These are phyloP conservation scores for Maniola hyperantus DNA, from an alignment of 2,888 invertebrate species.

Conservation along the genomic window DNA sequence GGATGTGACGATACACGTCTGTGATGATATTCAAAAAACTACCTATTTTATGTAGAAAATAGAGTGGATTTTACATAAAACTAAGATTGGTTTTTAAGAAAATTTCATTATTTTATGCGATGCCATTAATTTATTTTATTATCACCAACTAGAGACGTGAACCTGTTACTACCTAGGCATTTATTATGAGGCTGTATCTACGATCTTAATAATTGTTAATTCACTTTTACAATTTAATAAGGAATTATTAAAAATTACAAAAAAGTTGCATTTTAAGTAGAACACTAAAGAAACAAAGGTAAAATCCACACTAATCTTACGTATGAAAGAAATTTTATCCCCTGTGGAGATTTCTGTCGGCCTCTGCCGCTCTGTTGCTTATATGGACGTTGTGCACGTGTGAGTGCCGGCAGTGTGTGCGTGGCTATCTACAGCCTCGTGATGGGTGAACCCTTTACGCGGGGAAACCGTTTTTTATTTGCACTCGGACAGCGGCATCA, in stretches of 20 bases:
- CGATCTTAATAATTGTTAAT: background rate
- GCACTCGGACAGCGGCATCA: slow-evolving; percentile 82
- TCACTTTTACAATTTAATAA: background rate
- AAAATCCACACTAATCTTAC: slow-evolving; percentile 63
- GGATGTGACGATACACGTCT: slow-evolving; percentile 65
- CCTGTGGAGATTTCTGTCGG: slow-evolving; percentile 76
- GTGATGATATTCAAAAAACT: slow-evolving; percentile 47
- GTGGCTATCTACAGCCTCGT: slow-evolving; percentile 68
- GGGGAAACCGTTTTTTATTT: slow-evolving; percentile 82
- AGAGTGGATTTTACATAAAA: slow-evolving; percentile 12
- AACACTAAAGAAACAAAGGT: background rate
- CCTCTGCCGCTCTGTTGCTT: slow-evolving; percentile 64
- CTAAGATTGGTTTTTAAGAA: background rate
- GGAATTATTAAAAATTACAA: background rate
- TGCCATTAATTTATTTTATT: slow-evolving; percentile 15
- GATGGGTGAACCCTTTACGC: slow-evolving; percentile 84
- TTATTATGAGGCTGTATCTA: background rate
- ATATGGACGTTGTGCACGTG: slow-evolving; percentile 47
- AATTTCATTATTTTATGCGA: slow-evolving; percentile 14
- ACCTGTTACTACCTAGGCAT: background rate
- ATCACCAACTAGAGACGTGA: background rate
- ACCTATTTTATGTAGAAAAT: slow-evolving; percentile 11
- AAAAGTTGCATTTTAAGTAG: background rate
- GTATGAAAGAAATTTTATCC: slow-evolving; percentile 72
- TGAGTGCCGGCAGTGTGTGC: slow-evolving; percentile 47